phyloP scores from a whole-genome alignment of 2,888 invertebrate genomes.

The Invenusta paracnida region DNA sequence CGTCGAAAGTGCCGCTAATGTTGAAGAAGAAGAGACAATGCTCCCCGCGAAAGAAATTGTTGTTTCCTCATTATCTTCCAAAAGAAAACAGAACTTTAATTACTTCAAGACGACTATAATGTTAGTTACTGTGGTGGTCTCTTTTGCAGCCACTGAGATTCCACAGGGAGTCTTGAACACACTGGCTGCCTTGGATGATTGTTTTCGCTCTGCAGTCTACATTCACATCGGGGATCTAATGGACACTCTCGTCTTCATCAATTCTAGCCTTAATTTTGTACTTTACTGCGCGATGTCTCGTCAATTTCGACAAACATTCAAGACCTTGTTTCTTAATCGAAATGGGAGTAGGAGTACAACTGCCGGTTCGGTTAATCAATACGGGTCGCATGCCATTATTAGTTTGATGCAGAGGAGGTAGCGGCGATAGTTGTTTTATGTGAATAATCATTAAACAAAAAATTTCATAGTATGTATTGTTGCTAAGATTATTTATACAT shows the following conservation, averaged over 20 bases:
- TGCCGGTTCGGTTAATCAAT: no score
- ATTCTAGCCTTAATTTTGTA: conserved; percentile 86
- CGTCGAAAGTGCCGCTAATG: no score
- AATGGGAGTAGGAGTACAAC: no score
- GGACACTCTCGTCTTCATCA: conserved; percentile 82
- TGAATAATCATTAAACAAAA: no score
- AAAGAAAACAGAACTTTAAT: conserved; percentile 49
- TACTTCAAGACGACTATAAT: conserved; percentile 72
- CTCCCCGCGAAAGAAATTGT: neutral
- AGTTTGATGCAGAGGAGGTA: no score
- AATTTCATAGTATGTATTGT: no score
- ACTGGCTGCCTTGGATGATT: conserved; percentile 45
- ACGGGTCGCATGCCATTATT: no score
- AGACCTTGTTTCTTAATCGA: conserved; percentile 48
- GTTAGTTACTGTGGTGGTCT: conserved; percentile 73
- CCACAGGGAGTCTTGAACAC: conserved; percentile 67
- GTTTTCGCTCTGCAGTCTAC: conserved; percentile 67
- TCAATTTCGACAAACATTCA: conserved; percentile 71
- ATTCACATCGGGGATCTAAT: conserved; percentile 69
- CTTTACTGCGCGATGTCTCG: conserved; percentile 88
- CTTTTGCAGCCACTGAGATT: conserved; percentile 78
- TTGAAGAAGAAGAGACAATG: neutral
- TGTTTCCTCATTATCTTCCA: no score
- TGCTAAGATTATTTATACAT: no score
- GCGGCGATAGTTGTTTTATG: no score